phyloP scores from a whole-genome alignment of 23 tunicate genomes.

The Botrylloides violaceus region DNA sequence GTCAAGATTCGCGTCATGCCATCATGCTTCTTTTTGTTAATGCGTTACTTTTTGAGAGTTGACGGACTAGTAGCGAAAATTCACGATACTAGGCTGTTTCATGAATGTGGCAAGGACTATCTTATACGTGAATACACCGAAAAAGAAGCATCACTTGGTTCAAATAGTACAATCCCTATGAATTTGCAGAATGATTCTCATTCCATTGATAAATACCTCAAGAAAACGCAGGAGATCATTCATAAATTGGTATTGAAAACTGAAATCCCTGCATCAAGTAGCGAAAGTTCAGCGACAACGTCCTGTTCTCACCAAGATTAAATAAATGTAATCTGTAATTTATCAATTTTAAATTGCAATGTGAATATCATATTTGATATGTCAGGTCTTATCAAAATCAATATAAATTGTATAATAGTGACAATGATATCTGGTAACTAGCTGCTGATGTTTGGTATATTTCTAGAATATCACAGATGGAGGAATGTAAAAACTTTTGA shows the following conservation, averaged over 20 bases:
- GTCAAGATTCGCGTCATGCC: conserved; percentile 95
- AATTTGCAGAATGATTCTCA: not conserved
- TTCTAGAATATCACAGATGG: too few species aligned
- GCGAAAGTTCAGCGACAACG: not conserved
- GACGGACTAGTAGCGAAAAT: conserved; percentile 81
- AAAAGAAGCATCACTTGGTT: conserved; percentile 41
- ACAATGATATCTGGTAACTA: too few species aligned
- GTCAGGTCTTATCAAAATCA: too few species aligned
- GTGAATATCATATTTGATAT: too few species aligned
- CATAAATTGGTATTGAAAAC: conserved; percentile 7
- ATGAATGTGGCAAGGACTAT: conserved; percentile 62
- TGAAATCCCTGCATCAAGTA: not conserved
- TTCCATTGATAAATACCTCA: conserved; percentile 9
- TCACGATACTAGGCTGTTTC: conserved; percentile 79
- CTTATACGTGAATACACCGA: conserved; percentile 80
- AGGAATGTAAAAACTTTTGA: too few species aligned
- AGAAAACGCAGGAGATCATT: not conserved
- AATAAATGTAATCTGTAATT: too few species aligned
- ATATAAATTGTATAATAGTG: too few species aligned
- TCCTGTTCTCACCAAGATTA: not conserved
- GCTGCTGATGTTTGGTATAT: too few species aligned
- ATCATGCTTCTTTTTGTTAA: conserved; percentile 78
- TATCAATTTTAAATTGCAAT: too few species aligned
- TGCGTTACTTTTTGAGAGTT: conserved; percentile 90
- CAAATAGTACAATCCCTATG: not conserved